phyloP scores from a whole-genome alignment of 2,888 invertebrate genomes.

The Drosophila helvetica region DNA sequence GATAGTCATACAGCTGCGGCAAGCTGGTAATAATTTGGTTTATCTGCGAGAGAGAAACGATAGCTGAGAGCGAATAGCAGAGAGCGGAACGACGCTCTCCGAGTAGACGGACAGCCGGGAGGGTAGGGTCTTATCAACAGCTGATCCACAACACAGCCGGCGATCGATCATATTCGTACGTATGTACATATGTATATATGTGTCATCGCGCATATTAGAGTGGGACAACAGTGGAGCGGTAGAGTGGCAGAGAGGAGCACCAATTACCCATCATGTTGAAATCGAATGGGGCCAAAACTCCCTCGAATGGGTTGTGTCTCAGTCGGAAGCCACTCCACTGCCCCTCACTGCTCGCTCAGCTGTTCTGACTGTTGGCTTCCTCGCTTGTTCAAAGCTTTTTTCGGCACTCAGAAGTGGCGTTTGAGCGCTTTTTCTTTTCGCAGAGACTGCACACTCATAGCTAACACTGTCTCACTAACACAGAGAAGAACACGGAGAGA shows the following conservation, averaged over 20 bases:
- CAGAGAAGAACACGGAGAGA: background rate
- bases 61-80: background rate
- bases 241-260: background rate
- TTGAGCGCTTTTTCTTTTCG: slow-evolving; percentile 36
- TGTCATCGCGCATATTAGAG: slow-evolving; percentile 45
- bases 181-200: slow-evolving; percentile 22
- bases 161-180: slow-evolving; percentile 3
- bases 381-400: slow-evolving; percentile 9
- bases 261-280: slow-evolving; percentile 7
- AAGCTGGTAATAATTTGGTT: background rate
- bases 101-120: slow-evolving; percentile 15
- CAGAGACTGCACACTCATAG: slow-evolving; percentile 43
- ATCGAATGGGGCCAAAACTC: background rate
- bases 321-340: slow-evolving; percentile 6
- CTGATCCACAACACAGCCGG: slow-evolving; percentile 12
- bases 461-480: slow-evolving; percentile 12
- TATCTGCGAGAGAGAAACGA: background rate
- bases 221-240: background rate
- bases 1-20: slow-evolving; percentile 28
- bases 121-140: slow-evolving; percentile 13
- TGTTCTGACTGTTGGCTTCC: slow-evolving; percentile 14
- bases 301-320: background rate
- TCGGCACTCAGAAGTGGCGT: slow-evolving; percentile 30
- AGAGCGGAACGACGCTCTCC: background rate
- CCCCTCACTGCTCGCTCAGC: background rate